Base-by-base conservation (phyloP, 2,797 vertebrate genomes). In the Pampus argenteus region DNA sequence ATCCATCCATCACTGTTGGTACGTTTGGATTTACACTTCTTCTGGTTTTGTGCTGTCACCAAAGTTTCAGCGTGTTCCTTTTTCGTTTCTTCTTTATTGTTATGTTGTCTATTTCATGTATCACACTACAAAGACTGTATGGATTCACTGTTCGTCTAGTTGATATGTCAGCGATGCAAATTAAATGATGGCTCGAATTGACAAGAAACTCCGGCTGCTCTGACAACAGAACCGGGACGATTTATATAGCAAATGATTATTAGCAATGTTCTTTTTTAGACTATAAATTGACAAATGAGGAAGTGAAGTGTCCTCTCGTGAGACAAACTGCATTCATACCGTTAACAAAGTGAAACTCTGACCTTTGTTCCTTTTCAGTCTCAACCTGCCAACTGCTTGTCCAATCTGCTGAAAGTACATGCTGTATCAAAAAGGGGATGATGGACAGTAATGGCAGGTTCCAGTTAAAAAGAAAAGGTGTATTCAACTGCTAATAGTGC, bases 151-250 rank as follows among this genome's bases (percentile, higher is more conserved):
- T 13, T n/a, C n/a, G n/a, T 50, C 74, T 85, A n/a, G n/a, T 88
- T 84, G 78, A 84, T 82, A 61, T 80, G 76, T 76, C 76, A 86
- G 13, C 49, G 65, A 83, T 68, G 76, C 76, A 77, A 74, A 76
- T 75, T 78, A 81, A 74, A 76, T 75, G 80, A 83, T 23, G 66
- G 66, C 63, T 79, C 45, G 20, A 78, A 72, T 64, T 74, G 69
- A 83, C 74, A 66, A 62, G 57, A 63, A 68, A 66, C 47, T 20
- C 5, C 13, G 9, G 31, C 20, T 61, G 61, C 44, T 36, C 44
- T 71, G 34, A 11, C 56, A 70, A 65, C 72, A 75, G 50, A 79
- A 73, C 57, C 66, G 59, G 71, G 73, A 69, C 71, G 48, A 40
- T 81, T 77, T 57, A 64, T 54, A 31, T 5, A 62, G 15, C 34